Base-by-base conservation (phyloP, 2,888 invertebrate species). In the Coelogynopora nodosa region DNA sequence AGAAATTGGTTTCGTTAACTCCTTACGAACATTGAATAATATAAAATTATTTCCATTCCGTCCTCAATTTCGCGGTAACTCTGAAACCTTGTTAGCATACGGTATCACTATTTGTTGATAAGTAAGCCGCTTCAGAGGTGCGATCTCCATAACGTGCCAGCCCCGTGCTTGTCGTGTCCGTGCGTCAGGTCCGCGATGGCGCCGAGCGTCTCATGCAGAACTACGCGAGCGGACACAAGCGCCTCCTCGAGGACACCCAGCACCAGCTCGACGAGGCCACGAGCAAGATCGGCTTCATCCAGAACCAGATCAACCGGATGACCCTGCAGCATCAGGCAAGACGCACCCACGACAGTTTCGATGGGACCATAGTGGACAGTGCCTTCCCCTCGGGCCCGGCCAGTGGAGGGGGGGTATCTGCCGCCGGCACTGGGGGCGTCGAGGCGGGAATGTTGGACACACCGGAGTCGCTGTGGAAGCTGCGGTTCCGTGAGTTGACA, bases 101-200 rank as follows among this genome's bases (percentile, higher is more conserved):
- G n/a, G n/a, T n/a, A n/a, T n/a, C n/a, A n/a, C n/a, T n/a, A n/a
- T n/a, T n/a, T n/a, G n/a, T n/a, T n/a, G n/a, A n/a, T n/a, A n/a
- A n/a, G n/a, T n/a, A n/a, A n/a, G n/a, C n/a, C n/a, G n/a, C n/a
- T n/a, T n/a, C n/a, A n/a, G n/a, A n/a, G n/a, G n/a, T n/a, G n/a
- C n/a, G n/a, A n/a, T n/a, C n/a, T n/a, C n/a, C n/a, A n/a, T n/a
- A n/a, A n/a, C n/a, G n/a, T n/a, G n/a, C n/a, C n/a, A n/a, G n/a
- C n/a, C n/a, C n/a, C n/a, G n/a, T n/a, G n/a, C n/a, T n/a, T n/a
- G n/a, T n/a, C n/a, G n/a, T n/a, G n/a, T n/a, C n/a, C n/a, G n/a
- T n/a, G n/a, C 0, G 0, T n/a, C 31, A 86, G 31, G 82, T 83
- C 0, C 84, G 84, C n/a, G 23, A 30, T 31, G 85, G 85, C 2